Evolutionary conservation across 1,140 invertebrate species (phyloP).

Genomic region (Reticulitermes speratus): DNA sequence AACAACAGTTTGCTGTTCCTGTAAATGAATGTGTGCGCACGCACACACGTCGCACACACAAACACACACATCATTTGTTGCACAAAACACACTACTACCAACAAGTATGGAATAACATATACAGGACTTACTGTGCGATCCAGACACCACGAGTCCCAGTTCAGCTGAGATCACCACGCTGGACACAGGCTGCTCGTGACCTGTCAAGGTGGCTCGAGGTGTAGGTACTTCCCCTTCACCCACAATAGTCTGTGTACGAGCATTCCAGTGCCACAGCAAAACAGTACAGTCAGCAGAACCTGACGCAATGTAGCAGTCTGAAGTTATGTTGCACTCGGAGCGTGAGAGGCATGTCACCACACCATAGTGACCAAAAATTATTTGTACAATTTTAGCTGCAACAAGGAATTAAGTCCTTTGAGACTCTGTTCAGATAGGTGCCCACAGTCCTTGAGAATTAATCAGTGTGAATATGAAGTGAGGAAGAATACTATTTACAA

Average conservation of each 20-base stretch:
- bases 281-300: constrained; percentile 98
- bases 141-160: constrained; percentile 95
- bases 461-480: too few relatives aligned
- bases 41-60: too few relatives aligned
- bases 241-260: constrained; percentile 91
- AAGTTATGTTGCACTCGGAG: constrained; percentile 97
- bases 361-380: constrained; percentile 98
- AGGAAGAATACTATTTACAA: too few relatives aligned
- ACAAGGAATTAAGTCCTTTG: constrained; percentile 36
- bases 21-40: too few relatives aligned
- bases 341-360: constrained; percentile 95
- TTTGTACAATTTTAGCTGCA: constrained; percentile 94
- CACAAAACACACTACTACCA: too few relatives aligned
- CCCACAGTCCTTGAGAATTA: too few relatives aligned
- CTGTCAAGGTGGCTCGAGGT: constrained; percentile 93
- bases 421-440: too few relatives aligned
- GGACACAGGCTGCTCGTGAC: constrained; percentile 93
- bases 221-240: constrained; percentile 94
- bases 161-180: constrained; percentile 96
- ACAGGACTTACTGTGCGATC: constrained; percentile 72
- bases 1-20: too few relatives aligned
- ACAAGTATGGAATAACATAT: not conserved
- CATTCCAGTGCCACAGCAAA: constrained; percentile 98
- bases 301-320: constrained; percentile 97
- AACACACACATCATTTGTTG: too few relatives aligned